These are phyloP conservation scores for Bombyx mandarina DNA, from an alignment of 1,140 invertebrate genomes.

Conservation along the genomic window DNA sequence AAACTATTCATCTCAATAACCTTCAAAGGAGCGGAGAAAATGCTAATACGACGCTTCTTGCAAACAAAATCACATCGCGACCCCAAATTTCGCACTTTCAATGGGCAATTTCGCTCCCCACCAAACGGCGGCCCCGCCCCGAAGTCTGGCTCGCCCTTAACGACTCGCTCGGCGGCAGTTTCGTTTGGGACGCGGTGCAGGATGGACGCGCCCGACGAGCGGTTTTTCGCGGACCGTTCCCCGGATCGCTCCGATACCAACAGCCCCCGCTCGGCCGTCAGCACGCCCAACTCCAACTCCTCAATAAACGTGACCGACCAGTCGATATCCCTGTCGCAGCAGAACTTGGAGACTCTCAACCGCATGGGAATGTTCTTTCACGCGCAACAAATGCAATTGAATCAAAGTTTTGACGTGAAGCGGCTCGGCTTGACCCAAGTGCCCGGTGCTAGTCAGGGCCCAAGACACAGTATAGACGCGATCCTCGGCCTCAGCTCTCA, in stretches of 20 bases:
- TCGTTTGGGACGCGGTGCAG: slow-evolving; percentile 25
- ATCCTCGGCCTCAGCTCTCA: slow-evolving; percentile 53
- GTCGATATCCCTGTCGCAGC: slow-evolving; percentile 45
- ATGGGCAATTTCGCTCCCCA: slow-evolving; percentile 45
- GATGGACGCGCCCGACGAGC: slow-evolving; percentile 57
- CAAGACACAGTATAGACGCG: slow-evolving; percentile 61
- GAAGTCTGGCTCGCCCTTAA: not conserved
- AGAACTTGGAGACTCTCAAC: slow-evolving; percentile 56
- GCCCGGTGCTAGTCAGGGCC: slow-evolving; percentile 45
- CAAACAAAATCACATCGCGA: slow-evolving; percentile 67
- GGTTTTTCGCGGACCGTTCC: slow-evolving; percentile 44
- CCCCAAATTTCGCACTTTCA: slow-evolving; percentile 67
- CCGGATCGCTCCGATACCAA: slow-evolving; percentile 53
- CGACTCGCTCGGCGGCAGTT: slow-evolving; percentile 24
- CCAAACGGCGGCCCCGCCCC: slow-evolving; percentile 4
- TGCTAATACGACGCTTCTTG: slow-evolving; percentile 60
- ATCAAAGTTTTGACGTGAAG: slow-evolving; percentile 54
- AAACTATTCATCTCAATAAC: slow-evolving; percentile 51
- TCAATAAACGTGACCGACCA: slow-evolving; percentile 50
- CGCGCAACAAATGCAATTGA: slow-evolving; percentile 59
- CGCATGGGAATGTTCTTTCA: slow-evolving; percentile 66
- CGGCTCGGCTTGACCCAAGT: slow-evolving; percentile 52
- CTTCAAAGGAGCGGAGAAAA: slow-evolving; percentile 49
- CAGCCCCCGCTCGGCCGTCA: slow-evolving; percentile 54
- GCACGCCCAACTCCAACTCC: slow-evolving; percentile 49